Conservation (phyloP, 1,140 invertebrate species). For the Lepidurus apus region DNA sequence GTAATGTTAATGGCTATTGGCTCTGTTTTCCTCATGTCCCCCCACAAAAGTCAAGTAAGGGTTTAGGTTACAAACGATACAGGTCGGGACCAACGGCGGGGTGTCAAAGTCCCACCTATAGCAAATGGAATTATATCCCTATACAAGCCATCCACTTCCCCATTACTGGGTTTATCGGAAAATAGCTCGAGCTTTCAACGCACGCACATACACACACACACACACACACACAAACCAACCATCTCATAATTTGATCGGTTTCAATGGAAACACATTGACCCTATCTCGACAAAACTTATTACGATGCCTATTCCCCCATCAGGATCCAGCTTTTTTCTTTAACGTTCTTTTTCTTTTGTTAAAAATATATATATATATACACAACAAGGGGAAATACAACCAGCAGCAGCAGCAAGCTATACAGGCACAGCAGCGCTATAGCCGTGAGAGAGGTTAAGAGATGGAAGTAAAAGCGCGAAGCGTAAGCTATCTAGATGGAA, state of each 20-base stretch:
- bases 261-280: not conserved
- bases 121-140: not conserved
- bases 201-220: not conserved
- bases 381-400: not conserved
- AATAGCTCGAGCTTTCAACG: not conserved
- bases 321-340: not conserved
- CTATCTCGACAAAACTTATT: conserved; percentile 17
- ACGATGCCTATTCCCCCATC: conserved; percentile 5
- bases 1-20: too few species aligned
- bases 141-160: not conserved
- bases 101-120: not conserved
- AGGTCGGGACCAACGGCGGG: not conserved
- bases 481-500: conserved; percentile 21
- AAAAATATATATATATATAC: not conserved
- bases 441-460: conserved; percentile 14
- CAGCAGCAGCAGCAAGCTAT: not conserved
- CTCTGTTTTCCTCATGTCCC: too few species aligned
- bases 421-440: not conserved
- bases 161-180: not conserved
- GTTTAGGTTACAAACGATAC: not conserved
- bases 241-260: conserved; percentile 15
- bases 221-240: not conserved
- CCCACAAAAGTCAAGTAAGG: not conserved
- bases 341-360: not conserved
- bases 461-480: conserved; percentile 21